Percentiles rank a stretch among this genome's conserved stretches.
These are phyloP conservation scores for Alectura lathami DNA, from an alignment of 2,113 vertebrate species.

Conservation along the genomic window DNA sequence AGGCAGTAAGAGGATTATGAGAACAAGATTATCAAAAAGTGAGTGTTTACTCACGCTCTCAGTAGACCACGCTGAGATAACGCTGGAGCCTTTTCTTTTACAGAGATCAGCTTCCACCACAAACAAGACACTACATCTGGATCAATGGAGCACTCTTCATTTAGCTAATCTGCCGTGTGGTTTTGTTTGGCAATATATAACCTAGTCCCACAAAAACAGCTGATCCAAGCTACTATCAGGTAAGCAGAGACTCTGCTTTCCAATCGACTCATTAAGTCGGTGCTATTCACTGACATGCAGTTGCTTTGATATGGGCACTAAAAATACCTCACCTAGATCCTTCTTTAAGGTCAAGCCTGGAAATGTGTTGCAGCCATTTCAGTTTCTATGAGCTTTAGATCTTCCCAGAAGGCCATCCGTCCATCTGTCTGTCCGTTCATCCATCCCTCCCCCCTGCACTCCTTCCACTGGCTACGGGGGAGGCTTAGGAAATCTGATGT, in stretches of 20 bases:
- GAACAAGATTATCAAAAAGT: not conserved
- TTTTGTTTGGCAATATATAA: not conserved
- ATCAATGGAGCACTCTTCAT: not conserved
- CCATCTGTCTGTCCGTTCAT: no score
- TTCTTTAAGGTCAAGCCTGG: not conserved
- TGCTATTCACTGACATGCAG: not conserved
- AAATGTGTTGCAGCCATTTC: not conserved
- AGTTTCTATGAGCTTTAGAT: not conserved
- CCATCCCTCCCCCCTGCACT: not conserved
- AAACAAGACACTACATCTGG: rapidly evolving
- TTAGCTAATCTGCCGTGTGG: not conserved
- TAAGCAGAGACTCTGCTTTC: not conserved
- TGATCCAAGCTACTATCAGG: not conserved
- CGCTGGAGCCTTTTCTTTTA: not conserved
- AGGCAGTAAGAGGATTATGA: not conserved
- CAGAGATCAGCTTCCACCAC: not conserved
- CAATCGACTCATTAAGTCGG: not conserved
- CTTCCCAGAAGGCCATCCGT: not conserved
- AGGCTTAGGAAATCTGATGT: not conserved
- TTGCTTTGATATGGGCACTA: not conserved
- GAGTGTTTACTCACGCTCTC: not conserved
- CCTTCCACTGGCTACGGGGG: not conserved
- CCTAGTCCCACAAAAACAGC: not conserved
- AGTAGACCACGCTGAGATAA: not conserved
- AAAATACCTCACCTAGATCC: conserved; percentile 39